Evolutionary conservation across 2,888 invertebrate genomes (phyloP).

Genomic region (Amphipoea lucens): DNA sequence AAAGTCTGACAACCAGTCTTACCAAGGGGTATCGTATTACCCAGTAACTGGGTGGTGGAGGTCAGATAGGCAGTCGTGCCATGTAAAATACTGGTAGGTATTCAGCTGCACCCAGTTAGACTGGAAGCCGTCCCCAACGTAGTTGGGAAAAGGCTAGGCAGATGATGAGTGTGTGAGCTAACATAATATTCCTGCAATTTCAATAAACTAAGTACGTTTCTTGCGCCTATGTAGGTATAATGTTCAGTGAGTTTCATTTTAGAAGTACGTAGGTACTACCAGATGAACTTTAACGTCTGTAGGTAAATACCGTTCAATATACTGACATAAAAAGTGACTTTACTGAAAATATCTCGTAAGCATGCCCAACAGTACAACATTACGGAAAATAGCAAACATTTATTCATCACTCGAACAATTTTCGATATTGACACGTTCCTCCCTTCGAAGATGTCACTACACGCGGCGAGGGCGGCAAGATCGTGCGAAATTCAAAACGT

Average conservation of each 20-base stretch:
- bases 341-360: slow-evolving; percentile 2
- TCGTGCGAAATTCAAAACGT: slow-evolving; percentile 74
- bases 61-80: too few species aligned
- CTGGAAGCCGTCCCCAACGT: neutral
- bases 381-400: slow-evolving; percentile 48
- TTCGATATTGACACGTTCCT: slow-evolving; percentile 63
- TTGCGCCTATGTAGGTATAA: neutral
- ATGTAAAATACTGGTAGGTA: neutral
- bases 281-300: neutral
- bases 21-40: too few species aligned
- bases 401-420: slow-evolving; percentile 55
- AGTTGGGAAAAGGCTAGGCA: neutral
- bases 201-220: neutral
- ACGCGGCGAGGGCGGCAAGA: slow-evolving; percentile 58
- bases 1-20: too few species aligned
- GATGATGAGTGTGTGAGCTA: neutral
- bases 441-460: slow-evolving; percentile 65
- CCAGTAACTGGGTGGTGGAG: too few species aligned
- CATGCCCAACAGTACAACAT: slow-evolving; percentile 3
- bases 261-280: neutral
- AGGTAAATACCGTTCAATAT: neutral
- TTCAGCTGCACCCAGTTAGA: neutral
- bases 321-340: neutral
- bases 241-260: neutral
- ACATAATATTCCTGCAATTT: too few species aligned